Conservation (phyloP, 2,113 vertebrate species). For the Poeciliopsis prolifica region DNA sequence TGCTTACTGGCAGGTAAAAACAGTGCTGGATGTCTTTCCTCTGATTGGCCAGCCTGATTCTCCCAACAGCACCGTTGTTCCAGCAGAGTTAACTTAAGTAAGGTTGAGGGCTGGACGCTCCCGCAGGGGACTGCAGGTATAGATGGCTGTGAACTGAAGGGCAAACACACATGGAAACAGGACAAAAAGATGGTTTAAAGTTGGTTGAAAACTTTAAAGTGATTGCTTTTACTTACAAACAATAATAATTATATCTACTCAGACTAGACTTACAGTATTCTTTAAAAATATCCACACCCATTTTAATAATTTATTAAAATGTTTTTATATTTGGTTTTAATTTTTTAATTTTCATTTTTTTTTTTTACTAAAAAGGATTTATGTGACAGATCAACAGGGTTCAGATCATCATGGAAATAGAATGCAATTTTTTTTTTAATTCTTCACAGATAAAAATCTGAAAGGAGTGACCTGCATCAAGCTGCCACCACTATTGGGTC, state of each 20-base stretch:
- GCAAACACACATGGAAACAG: constrained; percentile 13
- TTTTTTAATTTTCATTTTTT: too few relatives aligned
- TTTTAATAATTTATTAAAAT: neutral
- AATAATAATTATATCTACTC: neutral
- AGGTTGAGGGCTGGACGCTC: constrained; percentile 57
- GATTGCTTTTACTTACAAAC: neutral
- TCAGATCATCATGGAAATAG: neutral
- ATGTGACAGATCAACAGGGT: neutral
- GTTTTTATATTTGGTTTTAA: too few relatives aligned
- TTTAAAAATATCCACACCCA: neutral
- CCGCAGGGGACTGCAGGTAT: constrained; percentile 55
- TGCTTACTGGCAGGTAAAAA: constrained; percentile 28
- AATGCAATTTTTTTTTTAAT: neutral
- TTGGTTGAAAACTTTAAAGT: neutral
- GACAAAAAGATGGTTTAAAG: constrained; percentile 7
- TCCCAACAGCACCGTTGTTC: constrained; percentile 47
- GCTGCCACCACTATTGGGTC: neutral
- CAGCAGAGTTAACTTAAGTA: constrained; percentile 36
- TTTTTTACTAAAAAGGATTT: neutral
- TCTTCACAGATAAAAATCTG: too few relatives aligned
- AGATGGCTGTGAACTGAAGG: constrained; percentile 46
- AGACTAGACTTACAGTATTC: neutral
- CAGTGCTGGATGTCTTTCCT: constrained; percentile 19
- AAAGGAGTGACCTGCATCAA: neutral
- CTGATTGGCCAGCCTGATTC: constrained; percentile 54